A percentile compares a stretch with the other conserved stretches of the same genome.
Evolutionary conservation across 2,113 vertebrate genomes (phyloP).

Genomic region (Neotoma lepida): DNA sequence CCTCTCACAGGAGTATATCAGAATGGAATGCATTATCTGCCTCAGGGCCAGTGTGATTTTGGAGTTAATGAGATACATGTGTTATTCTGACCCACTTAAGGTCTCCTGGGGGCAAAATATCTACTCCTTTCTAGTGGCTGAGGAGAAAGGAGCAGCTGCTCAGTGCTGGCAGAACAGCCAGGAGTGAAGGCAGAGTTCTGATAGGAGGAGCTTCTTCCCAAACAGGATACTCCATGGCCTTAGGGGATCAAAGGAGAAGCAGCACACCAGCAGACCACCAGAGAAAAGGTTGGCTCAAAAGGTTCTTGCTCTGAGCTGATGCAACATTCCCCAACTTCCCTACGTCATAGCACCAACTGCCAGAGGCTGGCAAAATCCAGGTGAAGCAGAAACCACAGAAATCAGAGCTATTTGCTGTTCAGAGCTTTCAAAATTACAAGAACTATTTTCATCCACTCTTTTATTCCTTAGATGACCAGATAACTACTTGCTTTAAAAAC

Average conservation of each 20-base stretch:
- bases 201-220: not conserved
- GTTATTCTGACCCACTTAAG: slow-evolving; percentile 66
- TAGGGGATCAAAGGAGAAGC: not conserved
- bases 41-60: slow-evolving; percentile 65
- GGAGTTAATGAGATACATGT: slow-evolving; percentile 67
- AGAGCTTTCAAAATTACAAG: not conserved
- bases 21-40: slow-evolving; percentile 55
- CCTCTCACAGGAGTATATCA: slow-evolving; percentile 9
- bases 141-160: not conserved
- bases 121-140: not conserved
- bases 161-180: not conserved
- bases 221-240: no score
- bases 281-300: not conserved
- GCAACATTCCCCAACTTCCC: rapidly evolving
- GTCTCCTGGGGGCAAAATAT: not conserved
- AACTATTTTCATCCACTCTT: not conserved
- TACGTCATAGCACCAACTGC: not conserved
- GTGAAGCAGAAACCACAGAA: not conserved
- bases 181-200: rapidly evolving
- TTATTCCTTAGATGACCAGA: not conserved
- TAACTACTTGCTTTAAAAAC: not conserved
- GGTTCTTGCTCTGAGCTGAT: rapidly evolving
- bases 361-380: not conserved
- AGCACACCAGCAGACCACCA: not conserved
- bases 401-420: not conserved